A percentile compares a stretch with the other conserved stretches of the same genome.
Evolutionary conservation across 2,888 invertebrate genomes (phyloP).

Genomic region (Belgica antarctica): DNA sequence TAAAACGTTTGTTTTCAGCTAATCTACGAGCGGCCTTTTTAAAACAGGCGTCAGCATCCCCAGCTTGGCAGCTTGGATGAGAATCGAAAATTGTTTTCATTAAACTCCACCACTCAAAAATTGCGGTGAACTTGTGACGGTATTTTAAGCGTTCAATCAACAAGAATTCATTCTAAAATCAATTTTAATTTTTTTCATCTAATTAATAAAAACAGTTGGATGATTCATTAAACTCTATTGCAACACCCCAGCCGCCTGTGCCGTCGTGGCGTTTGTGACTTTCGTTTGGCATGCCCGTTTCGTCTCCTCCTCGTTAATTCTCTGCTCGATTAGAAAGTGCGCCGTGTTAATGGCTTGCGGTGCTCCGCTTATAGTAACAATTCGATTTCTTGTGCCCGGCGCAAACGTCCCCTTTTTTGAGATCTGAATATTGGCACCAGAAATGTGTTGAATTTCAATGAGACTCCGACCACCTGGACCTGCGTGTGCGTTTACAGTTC

Average conservation of each 20-base stretch:
- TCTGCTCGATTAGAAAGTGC: slow-evolving; percentile 93
- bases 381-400: slow-evolving; percentile 94
- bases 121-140: background rate
- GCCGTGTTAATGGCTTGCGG: slow-evolving; percentile 86
- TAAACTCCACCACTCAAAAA: background rate
- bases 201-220: slow-evolving; percentile 42
- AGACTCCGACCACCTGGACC: slow-evolving; percentile 93
- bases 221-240: slow-evolving; percentile 45
- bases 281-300: slow-evolving; percentile 86
- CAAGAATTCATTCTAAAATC: slow-evolving; percentile 10
- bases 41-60: no score
- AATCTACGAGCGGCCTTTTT: no score
- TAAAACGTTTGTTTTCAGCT: background rate
- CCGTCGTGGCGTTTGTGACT: slow-evolving; percentile 58
- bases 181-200: background rate
- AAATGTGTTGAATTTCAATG: slow-evolving; percentile 95
- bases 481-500: slow-evolving; percentile 52
- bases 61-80: background rate
- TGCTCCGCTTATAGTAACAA: slow-evolving; percentile 92
- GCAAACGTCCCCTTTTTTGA: slow-evolving; percentile 97
- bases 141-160: background rate
- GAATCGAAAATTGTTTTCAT: background rate
- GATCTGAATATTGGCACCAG: slow-evolving; percentile 97
- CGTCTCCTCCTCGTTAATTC: slow-evolving; percentile 92
- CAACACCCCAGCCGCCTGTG: slow-evolving; percentile 46